Conservation (phyloP, 1,140 invertebrate genomes). For the Megathymus violae region DNA sequence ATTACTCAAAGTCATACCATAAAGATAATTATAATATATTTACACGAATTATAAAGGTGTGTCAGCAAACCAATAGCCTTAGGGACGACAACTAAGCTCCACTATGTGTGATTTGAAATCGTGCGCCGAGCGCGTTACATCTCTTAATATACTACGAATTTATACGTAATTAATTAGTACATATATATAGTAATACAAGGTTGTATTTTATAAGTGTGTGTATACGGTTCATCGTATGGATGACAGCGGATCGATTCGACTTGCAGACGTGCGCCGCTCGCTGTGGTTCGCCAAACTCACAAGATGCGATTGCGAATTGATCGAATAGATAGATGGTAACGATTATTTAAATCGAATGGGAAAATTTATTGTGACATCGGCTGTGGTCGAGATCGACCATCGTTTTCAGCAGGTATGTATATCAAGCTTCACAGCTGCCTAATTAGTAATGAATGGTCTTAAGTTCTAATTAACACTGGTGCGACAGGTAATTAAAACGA, state of each 20-base stretch:
- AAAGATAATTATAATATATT: constrained; percentile 82
- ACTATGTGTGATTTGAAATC: constrained; percentile 82
- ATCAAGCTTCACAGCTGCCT: no score
- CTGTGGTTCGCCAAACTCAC: not conserved
- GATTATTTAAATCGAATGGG: constrained; percentile 19
- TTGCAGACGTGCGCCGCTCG: not conserved
- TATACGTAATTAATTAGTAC: constrained; percentile 79
- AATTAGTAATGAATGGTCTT: no score
- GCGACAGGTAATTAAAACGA: constrained; percentile 56
- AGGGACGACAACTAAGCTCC: constrained; percentile 81
- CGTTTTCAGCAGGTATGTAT: constrained; percentile 6
- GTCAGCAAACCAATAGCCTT: constrained; percentile 79
- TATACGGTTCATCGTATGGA: constrained; percentile 24
- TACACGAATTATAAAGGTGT: constrained; percentile 81
- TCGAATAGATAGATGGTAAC: constrained; percentile 16
- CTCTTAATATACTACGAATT: constrained; percentile 77
- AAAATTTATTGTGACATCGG: no score
- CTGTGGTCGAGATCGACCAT: no score
- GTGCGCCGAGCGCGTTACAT: constrained; percentile 74
- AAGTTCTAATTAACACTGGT: constrained; percentile 53
- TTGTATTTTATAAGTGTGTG: constrained; percentile 55
- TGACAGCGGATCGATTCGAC: constrained; percentile 7
- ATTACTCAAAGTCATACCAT: constrained; percentile 73
- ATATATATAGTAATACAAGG: constrained; percentile 71
- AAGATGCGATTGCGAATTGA: not conserved